A percentile compares a stretch with the other conserved stretches of the same genome.
Conservation (phyloP, 2,797 vertebrate genomes). For the Danio choprae region DNA sequence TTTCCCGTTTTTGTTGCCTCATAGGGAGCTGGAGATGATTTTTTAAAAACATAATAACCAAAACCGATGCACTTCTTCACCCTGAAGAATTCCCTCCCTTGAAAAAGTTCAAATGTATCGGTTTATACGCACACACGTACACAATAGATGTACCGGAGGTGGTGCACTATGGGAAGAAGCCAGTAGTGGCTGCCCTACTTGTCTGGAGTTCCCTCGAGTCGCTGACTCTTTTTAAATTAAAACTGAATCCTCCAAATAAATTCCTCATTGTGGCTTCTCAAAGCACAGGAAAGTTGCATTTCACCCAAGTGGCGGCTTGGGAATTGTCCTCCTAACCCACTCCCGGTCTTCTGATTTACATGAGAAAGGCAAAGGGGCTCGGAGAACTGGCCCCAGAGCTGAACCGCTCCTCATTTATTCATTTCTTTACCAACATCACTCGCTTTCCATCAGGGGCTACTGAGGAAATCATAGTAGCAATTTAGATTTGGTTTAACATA, state of each 20-base stretch:
- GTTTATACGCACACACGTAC: conserved; percentile 39
- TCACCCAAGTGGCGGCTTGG: conserved; percentile 86
- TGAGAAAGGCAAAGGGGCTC: conserved; percentile 86
- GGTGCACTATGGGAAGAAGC: conserved; percentile 51
- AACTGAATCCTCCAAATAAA: conserved; percentile 88
- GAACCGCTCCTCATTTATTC: conserved; percentile 71
- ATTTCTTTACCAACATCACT: conserved; percentile 75
- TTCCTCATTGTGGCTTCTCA: conserved; percentile 81
- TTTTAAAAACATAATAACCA: conserved; percentile 82
- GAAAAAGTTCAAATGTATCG: conserved; percentile 69
- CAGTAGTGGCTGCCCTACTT: conserved; percentile 49
- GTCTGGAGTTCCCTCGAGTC: conserved; percentile 79
- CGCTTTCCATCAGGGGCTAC: conserved; percentile 69
- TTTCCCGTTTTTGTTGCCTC: conserved; percentile 69
- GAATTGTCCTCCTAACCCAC: conserved; percentile 82
- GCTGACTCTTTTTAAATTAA: conserved; percentile 90
- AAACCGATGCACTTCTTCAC: conserved; percentile 78
- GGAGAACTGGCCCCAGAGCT: conserved; percentile 65
- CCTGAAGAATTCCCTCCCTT: conserved; percentile 57
- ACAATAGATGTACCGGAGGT: conserved; percentile 40
- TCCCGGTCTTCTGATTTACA: conserved; percentile 88
- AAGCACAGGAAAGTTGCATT: conserved; percentile 85
- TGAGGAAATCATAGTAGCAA: conserved; percentile 75
- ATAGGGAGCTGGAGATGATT: conserved; percentile 74
- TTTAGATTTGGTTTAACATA: conserved; percentile 73